Evolutionary conservation across 2,113 vertebrate genomes (phyloP), one percentile per base, ranked within the genome.

Genomic region (Rhinopithecus roxellana): DNA sequence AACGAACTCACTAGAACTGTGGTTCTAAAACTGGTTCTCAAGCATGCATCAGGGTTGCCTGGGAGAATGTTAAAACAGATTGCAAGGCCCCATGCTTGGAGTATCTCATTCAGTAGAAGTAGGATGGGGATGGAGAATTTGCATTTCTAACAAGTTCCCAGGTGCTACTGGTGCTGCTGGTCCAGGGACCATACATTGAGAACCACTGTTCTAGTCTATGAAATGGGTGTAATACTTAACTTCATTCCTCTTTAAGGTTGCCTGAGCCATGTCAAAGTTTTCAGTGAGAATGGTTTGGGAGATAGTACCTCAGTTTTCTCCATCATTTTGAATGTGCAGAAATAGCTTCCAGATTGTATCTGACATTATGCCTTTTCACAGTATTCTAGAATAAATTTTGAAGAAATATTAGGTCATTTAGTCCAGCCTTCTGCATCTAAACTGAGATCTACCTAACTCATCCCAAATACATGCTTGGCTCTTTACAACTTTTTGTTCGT

Each of bases 321-420:
- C 40, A 74, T 95, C 32, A 80, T 70, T 94, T 61, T 89, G 43
- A 93, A 55, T 59, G 43, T 92, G 50, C 13, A 90, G 45, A 93
- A 88, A 80, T 27, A 90, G 14, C 57, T 95, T 94, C 52, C 35
- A 79, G 72, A 45, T 72, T 10, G 27, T 94, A 89, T 40, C 14
- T 92, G 18, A n/a, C 48, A 20, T 78, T 90, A 74, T 43, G 27
- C 6, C 77, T 92, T 95, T 82, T 40, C 25, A 95, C 52, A 74
- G 23, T 23, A 74, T 43, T 78, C 81, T 86, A 72, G 86, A 95
- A 90, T 43, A 94, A 89, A 67, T n/a, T 78, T 50, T 23, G 35
- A 83, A 48, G 22, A 89, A 79, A 92, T 38, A 30, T 67, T 55
- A 93, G 40, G 18, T 93, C 32, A 80, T 72, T 88, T 95, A 93